Conservation (phyloP, 2,113 vertebrate species). For the Meriones unguiculatus region DNA sequence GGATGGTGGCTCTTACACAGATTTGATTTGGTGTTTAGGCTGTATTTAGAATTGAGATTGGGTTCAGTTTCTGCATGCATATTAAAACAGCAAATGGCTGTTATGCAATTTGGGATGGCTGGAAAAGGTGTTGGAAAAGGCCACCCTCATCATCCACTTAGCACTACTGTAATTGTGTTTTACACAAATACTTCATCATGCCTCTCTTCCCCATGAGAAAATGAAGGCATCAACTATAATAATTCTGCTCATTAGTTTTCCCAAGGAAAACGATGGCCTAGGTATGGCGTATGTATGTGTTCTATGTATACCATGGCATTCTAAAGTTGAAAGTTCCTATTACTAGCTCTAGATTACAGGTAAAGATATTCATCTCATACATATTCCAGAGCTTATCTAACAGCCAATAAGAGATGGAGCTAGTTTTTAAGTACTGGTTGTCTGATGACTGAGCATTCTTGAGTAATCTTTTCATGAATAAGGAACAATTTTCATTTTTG, state of each 20-base stretch:
- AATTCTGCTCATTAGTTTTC: not conserved
- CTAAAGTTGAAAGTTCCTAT: not conserved
- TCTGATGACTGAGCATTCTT: not conserved
- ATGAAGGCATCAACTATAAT: not conserved
- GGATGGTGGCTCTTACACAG: not conserved
- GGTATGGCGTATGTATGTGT: not conserved
- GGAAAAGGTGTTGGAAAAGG: not conserved
- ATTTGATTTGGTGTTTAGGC: not conserved
- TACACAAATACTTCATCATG: not conserved
- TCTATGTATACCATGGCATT: not conserved
- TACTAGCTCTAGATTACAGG: not conserved
- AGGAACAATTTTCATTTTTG: constrained; percentile 31
- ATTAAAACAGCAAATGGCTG: not conserved
- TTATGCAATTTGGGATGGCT: fast-evolving
- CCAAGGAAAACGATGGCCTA: not conserved
- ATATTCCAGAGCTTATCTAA: not conserved
- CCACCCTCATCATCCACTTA: not conserved
- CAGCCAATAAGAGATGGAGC: not conserved
- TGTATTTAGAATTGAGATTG: not conserved
- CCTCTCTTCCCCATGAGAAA: not conserved
- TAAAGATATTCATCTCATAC: not conserved
- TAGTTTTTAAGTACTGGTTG: not conserved
- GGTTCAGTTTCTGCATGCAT: not conserved
- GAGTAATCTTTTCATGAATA: not conserved
- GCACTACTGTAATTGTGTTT: not conserved